Evolutionary conservation across 2,888 invertebrate species (phyloP).

Genomic region (Gastrophysa polygoni): DNA sequence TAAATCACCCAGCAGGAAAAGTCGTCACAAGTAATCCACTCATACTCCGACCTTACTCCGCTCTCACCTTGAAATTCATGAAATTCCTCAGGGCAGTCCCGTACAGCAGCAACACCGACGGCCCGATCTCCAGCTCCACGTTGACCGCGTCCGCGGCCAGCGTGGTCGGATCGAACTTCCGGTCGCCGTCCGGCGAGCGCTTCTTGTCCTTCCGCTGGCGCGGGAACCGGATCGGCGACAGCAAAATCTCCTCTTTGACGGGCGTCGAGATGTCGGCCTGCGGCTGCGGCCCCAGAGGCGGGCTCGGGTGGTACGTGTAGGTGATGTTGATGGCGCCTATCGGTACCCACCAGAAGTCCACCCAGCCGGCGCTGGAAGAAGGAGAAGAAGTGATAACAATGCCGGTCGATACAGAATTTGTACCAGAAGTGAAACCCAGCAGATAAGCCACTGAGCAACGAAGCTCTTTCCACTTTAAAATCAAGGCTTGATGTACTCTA

Average conservation of each 20-base stretch:
- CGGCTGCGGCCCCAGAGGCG: slow-evolving; percentile 84
- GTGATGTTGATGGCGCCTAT: slow-evolving; percentile 90
- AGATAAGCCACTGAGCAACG: too few relatives aligned
- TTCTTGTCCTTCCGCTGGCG: slow-evolving; percentile 59
- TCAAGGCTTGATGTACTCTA: too few relatives aligned
- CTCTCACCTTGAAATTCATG: slow-evolving; percentile 77
- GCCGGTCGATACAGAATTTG: too few relatives aligned
- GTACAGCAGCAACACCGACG: slow-evolving; percentile 88
- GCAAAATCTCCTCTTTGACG: slow-evolving; percentile 89
- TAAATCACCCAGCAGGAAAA: too few relatives aligned
- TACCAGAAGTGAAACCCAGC: too few relatives aligned
- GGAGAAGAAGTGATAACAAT: slow-evolving; percentile 26
- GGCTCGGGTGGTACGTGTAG: slow-evolving; percentile 92
- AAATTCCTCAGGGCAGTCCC: slow-evolving; percentile 91
- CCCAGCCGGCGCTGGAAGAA: slow-evolving; percentile 80
- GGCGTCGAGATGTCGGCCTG: slow-evolving; percentile 94
- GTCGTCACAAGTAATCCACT: too few relatives aligned
- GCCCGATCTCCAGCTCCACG: slow-evolving; percentile 93
- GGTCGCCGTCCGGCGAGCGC: slow-evolving; percentile 63
- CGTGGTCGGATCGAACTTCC: slow-evolving; percentile 85
- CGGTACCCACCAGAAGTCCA: slow-evolving; percentile 96
- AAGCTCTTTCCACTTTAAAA: too few relatives aligned
- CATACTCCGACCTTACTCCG: too few relatives aligned
- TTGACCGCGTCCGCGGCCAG: slow-evolving; percentile 88
- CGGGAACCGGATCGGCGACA: slow-evolving; percentile 91